Conservation (phyloP, 2,797 vertebrate species). For the Acrossocheilus wenchowensis region DNA sequence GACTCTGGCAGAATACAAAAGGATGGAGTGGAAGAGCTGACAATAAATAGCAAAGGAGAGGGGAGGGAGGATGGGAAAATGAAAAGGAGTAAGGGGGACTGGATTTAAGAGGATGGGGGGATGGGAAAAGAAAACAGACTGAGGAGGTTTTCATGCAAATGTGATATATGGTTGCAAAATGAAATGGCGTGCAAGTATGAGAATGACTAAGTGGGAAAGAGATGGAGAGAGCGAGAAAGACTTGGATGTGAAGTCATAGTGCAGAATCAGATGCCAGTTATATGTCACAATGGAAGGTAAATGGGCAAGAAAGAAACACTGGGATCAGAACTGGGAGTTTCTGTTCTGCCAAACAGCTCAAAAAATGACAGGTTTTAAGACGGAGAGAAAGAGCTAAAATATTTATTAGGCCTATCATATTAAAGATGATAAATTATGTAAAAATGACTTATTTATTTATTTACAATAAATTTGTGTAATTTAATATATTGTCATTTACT, state of each 20-base stretch:
- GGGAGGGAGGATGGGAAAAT: conserved; percentile 37
- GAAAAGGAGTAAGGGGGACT: conserved; percentile 36
- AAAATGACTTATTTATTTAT: background rate
- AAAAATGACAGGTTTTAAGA: background rate
- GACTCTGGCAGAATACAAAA: conserved; percentile 38
- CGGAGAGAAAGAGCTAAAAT: background rate
- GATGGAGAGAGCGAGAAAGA: conserved; percentile 25
- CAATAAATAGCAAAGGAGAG: conserved; percentile 20
- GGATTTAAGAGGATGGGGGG: conserved; percentile 20
- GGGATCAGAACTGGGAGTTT: background rate
- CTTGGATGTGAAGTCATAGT: conserved; percentile 15
- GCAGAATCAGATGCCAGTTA: background rate
- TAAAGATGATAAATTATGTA: background rate
- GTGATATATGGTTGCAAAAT: conserved; percentile 28
- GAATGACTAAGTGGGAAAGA: conserved; percentile 4
- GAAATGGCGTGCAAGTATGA: background rate
- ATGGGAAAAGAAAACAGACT: conserved; percentile 12
- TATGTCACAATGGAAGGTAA: background rate
- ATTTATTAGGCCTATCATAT: background rate
- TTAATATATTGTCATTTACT: background rate
- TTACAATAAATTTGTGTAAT: background rate
- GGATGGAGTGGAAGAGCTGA: conserved; percentile 20
- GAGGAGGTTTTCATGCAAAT: conserved; percentile 40
- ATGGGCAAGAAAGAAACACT: conserved; percentile 16
- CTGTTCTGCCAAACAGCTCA: conserved; percentile 1